These are phyloP conservation scores for Nasua narica DNA, from an alignment of 2,797 vertebrate species.

Conservation along the genomic window DNA sequence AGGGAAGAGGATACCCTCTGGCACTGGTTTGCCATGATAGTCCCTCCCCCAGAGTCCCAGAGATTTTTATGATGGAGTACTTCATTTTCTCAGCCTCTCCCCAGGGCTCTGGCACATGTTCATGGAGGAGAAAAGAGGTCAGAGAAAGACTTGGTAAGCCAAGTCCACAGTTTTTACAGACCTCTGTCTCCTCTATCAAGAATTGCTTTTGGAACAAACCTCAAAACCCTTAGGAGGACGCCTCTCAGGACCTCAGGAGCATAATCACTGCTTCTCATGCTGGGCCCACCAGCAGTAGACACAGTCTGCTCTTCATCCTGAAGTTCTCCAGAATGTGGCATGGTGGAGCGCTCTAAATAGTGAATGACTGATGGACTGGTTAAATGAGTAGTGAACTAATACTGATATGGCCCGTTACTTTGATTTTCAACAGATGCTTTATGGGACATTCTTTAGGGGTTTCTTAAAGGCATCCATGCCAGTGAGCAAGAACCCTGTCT, in stretches of 20 bases:
- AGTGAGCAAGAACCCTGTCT: neutral
- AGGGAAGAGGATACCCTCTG: neutral
- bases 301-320: neutral
- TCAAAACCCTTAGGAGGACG: neutral
- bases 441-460: neutral
- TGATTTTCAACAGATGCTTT: neutral
- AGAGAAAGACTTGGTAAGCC: neutral
- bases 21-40: neutral
- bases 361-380: neutral
- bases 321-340: neutral
- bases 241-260: neutral
- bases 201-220: neutral
- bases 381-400: neutral
- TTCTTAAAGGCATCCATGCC: neutral
- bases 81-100: neutral
- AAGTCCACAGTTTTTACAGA: neutral
- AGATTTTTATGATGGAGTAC: neutral
- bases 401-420: neutral
- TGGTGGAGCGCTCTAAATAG: neutral
- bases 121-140: neutral
- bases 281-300: neutral
- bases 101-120: neutral
- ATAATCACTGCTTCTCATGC: neutral
- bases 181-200: neutral
- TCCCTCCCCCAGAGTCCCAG: neutral